These are phyloP conservation scores for Natator depressus DNA, from an alignment of 2,113 vertebrate genomes.

Conservation along the genomic window DNA sequence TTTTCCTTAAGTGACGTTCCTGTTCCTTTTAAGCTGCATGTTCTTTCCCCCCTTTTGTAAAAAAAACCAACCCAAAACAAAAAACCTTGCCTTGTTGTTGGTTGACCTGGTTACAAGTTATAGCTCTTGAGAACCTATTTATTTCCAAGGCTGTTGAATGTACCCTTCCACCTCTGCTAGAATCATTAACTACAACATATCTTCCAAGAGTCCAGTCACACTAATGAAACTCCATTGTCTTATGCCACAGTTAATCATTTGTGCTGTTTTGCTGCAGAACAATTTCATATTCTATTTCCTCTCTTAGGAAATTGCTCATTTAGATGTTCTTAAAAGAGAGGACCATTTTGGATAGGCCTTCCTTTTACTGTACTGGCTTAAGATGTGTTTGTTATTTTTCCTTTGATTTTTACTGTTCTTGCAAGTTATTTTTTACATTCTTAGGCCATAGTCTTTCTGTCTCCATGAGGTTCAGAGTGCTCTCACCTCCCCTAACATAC, in stretches of 20 bases:
- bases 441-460: neutral
- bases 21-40: fast-evolving
- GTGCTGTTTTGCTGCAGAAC: slow-evolving; percentile 29
- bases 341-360: neutral
- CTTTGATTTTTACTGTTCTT: slow-evolving; percentile 11
- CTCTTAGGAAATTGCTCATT: slow-evolving; percentile 37
- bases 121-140: neutral
- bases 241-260: slow-evolving; percentile 30
- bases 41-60: neutral
- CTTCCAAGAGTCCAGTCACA: slow-evolving; percentile 7
- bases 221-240: neutral
- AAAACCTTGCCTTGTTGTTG: neutral
- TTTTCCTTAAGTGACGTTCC: neutral
- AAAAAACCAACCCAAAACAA: neutral
- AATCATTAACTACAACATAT: slow-evolving; percentile 48
- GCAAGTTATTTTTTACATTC: slow-evolving; percentile 14
- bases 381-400: neutral
- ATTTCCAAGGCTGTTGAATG: fast-evolving
- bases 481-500: neutral
- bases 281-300: slow-evolving; percentile 27
- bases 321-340: slow-evolving; percentile 8
- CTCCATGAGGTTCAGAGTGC: neutral
- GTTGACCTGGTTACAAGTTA: neutral
- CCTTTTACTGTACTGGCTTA: neutral
- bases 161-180: neutral